phyloP scores from a whole-genome alignment of 1,140 invertebrate species.

The Caerostris extrusa region DNA sequence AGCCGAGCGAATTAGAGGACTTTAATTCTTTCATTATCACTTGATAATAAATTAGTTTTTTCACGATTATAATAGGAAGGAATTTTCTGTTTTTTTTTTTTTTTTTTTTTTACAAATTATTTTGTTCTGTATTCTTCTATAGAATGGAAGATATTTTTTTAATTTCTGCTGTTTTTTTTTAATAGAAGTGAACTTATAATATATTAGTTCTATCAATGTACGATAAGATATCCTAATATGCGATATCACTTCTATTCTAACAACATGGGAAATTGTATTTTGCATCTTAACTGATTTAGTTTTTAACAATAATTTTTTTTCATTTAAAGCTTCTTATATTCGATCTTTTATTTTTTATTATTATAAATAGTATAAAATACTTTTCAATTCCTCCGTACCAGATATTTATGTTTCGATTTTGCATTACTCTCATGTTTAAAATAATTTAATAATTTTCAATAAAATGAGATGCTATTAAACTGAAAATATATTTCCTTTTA shows the following conservation, averaged over 20 bases:
- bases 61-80: neutral
- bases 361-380: too few relatives aligned
- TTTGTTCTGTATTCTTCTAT: neutral
- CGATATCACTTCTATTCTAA: neutral
- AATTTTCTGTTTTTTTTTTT: neutral
- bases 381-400: too few relatives aligned
- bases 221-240: conserved; percentile 4
- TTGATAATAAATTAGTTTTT: conserved; percentile 38
- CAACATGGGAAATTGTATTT: neutral
- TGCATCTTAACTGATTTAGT: neutral
- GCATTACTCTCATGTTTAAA: too few relatives aligned
- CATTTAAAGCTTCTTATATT: too few relatives aligned
- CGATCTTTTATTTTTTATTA: too few relatives aligned
- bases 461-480: too few relatives aligned
- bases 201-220: neutral
- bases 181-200: neutral
- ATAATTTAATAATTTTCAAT: too few relatives aligned
- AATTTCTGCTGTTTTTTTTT: neutral
- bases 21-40: conserved; percentile 46
- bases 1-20: neutral
- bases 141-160: neutral
- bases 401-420: too few relatives aligned
- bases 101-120: neutral
- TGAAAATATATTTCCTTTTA: too few relatives aligned
- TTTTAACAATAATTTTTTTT: neutral